Evolutionary conservation across 1,140 invertebrate genomes (phyloP), one percentile per base, ranked within the genome.

Genomic region (Hermetia illucens): DNA sequence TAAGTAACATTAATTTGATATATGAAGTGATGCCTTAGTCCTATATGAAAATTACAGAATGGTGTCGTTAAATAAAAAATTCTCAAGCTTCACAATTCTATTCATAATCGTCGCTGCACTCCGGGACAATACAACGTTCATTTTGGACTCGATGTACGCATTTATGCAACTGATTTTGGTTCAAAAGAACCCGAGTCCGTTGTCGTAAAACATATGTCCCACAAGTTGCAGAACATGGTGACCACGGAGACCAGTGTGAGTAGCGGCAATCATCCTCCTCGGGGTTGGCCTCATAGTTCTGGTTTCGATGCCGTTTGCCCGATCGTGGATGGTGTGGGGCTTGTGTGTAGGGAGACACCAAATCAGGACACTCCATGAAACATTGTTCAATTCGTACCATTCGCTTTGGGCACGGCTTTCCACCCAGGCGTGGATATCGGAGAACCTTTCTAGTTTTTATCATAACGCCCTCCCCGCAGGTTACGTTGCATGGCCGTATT

Each of bases 321-420:
- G 38, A 17, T 36, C 21, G 20, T 34, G 3, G 15, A 25, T 6
- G 37, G 15, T 31, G n/a, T 39, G 10, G 16, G 16, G 17, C 12
- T 36, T 18, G 21, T 34, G 21, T 13, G 9, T 21, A 25, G 25
- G 21, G 16, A 5, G 5, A 3, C 42, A 2, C 32, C 41, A 15
- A 17, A 6, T 58, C 53, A 29, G 34, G 34, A 21, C 55, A 58
- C 10, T 52, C 53, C 50, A 62, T 44, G 46, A 62, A 46, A 42
- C 51, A 55, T 30, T 47, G 45, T 41, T 53, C 57, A 9, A 47
- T 3, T 4, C 51, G 40, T 12, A 65, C 47, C 33, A 75, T 45
- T 44, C 71, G 72, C 41, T 63, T 68, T 1, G 78, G 78, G 53
- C 83, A 87, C 3, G 52, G 60, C 44, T 69, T 71, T 5, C 82